Evolutionary conservation across 2,797 vertebrate species (phyloP), one percentile per base, ranked within the genome.

Genomic region (Alfaro cultratus): DNA sequence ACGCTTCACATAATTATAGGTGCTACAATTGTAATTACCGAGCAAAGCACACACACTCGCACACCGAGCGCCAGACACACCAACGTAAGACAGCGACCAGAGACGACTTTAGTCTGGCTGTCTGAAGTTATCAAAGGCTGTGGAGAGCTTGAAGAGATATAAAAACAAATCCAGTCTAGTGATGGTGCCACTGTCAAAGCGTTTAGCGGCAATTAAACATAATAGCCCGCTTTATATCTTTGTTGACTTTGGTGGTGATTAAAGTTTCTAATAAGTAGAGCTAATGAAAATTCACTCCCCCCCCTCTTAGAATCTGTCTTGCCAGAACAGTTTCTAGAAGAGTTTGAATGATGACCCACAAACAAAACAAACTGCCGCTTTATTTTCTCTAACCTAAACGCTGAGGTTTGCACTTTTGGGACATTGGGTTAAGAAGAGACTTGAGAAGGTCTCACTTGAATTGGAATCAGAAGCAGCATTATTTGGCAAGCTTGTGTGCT

Each of bases 1-100:
- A 93, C 90, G 90, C 85, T 87, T 47, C 47, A 85, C 82, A 89
- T 95, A 96, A 96, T 95, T 95, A 93, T 78, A 94, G 92, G 88
- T 86, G 87, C 87, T 6, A 76, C 84, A 16, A 41, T 86, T 74
- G 80, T 93, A 87, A 94, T 95, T 94, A 94, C 88, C 73, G 80
- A 77, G 77, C 78, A 85, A 85, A 80, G 82, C 87, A 78, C 67
- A 72, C 68, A 55, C 62, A 18, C 73, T 57, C n/a, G 70, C 62
- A 57, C 39, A 47, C 18, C 10, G 23, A 46, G 84, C 85, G 73
- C 80, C 49, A 62, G 75, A 64, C 23, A 51, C 13, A 55, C 21
- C 49, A 46, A 77, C 78, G 72, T 0, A 62, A 83, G 75, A 77
- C 82, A 57, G 70, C 39, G 71, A 85, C 80, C 74, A 73, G 80